Evolutionary conservation across 1,140 invertebrate genomes (phyloP), one percentile per base, ranked within the genome.

Genomic region (Rhizoglyphus robini): DNA sequence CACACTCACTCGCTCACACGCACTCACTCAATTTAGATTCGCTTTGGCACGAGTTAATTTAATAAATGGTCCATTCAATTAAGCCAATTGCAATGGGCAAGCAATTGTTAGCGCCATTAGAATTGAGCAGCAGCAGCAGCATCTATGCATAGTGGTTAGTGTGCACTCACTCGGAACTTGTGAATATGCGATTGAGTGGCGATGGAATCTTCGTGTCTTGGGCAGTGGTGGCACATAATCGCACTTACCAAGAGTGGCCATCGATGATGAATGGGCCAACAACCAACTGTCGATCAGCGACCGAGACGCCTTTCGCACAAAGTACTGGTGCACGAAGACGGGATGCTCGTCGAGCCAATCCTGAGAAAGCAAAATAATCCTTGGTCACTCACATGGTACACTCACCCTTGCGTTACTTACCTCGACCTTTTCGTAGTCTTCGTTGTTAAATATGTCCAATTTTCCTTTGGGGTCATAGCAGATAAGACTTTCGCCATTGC

Each of bases 321-420:
- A 93, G 78, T 96, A 96, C 75, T 94, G 88, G 73, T 91, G 86
- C 64, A 90, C 85, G 76, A 96, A 96, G 74, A 92, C 88, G 65
- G 88, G 90, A 78, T 96, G 90, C 74, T 95, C 90, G 77, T 96
- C 92, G 57, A 96, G 82, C 92, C 92, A 96, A 67, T 88, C 83
- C 76, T 92, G 88, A 76, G 3, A 13, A 54, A 13, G 8, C 46
- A 60, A 4, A 29, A 51, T n/a, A 5, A 63, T 47, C 8, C 5
- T 38, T 62, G 31, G 11, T 5, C 3, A 46, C 5, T 20, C 23
- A 25, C 5, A 51, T 51, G 8, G 8, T 51, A 51, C 5, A 18
- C 5, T n/a, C 4, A 15, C 23, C 5, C 5, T 51, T 8, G 5
- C 13, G 23, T 5, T 4, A 5, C 30, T 27, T 63, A 63, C 66